Evolutionary conservation across 2,888 invertebrate genomes (phyloP).

Genomic region (Ophion ventricosus): DNA sequence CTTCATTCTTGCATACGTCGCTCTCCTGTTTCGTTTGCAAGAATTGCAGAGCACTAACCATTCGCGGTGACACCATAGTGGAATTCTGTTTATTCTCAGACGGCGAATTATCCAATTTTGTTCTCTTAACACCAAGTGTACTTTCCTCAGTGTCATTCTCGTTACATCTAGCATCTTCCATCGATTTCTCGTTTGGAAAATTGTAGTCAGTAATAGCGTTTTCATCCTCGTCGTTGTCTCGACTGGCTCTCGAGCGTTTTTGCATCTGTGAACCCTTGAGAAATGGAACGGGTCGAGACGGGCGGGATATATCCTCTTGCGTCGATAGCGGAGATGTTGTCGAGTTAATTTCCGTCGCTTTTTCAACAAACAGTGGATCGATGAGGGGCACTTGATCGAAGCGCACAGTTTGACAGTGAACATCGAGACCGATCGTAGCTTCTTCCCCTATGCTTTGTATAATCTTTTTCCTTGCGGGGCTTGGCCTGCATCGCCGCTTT

Average conservation of each 20-base stretch:
- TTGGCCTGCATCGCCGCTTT: constrained; percentile 61
- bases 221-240: constrained; percentile 6
- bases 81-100: neutral
- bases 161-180: neutral
- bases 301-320: neutral
- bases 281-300: constrained; percentile 28
- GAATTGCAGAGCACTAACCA: constrained; percentile 37
- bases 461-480: constrained; percentile 59
- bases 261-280: constrained; percentile 51
- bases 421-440: constrained; percentile 59
- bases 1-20: constrained; percentile 1
- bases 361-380: constrained; percentile 16
- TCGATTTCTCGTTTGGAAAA: neutral
- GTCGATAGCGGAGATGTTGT: neutral
- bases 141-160: neutral
- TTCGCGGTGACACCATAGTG: constrained; percentile 13
- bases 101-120: constrained; percentile 16
- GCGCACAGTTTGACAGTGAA: constrained; percentile 58
- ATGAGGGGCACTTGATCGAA: constrained; percentile 34
- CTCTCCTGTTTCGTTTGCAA: constrained; percentile 22
- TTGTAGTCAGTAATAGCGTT: neutral
- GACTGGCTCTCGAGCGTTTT: constrained; percentile 15
- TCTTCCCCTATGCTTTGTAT: constrained; percentile 43
- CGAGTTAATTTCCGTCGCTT: neutral
- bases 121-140: neutral